phyloP scores from a whole-genome alignment of 2,797 vertebrate genomes.

The Anolis apletophallus region DNA sequence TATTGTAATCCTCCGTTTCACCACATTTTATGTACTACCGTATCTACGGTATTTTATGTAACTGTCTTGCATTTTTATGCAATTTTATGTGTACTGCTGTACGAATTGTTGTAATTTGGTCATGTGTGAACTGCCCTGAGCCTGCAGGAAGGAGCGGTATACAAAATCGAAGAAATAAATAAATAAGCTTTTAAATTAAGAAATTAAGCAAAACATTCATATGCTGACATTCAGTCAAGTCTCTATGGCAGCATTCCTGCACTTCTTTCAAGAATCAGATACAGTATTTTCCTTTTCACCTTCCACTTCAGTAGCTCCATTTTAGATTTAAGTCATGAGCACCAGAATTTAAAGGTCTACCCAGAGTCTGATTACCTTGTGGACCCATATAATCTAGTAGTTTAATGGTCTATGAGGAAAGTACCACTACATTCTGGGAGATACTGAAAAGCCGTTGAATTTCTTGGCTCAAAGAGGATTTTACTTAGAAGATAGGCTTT shows the following conservation, averaged over 20 bases:
- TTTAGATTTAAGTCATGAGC: not conserved
- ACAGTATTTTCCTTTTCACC: not conserved
- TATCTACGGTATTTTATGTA: too few relatives aligned
- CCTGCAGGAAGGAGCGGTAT: too few relatives aligned
- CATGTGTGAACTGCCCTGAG: too few relatives aligned
- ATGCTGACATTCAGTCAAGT: not conserved
- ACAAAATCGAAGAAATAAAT: too few relatives aligned
- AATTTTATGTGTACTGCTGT: too few relatives aligned
- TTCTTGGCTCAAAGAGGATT: not conserved
- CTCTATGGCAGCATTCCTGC: not conserved
- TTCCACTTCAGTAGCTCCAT: not conserved
- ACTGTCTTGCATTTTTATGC: too few relatives aligned
- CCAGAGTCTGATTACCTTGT: not conserved
- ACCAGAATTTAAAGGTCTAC: not conserved
- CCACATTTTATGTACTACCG: too few relatives aligned
- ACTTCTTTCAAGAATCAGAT: not conserved
- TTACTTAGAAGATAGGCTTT: not conserved
- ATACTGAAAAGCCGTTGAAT: not conserved
- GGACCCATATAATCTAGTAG: not conserved
- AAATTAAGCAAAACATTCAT: not conserved
- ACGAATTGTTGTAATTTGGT: too few relatives aligned
- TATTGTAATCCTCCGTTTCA: too few relatives aligned
- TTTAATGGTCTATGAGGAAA: not conserved
- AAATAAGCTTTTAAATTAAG: not conserved
- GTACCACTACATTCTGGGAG: not conserved